Base-by-base conservation (phyloP, 2,888 invertebrate genomes). In the Tiliacea aurago region DNA sequence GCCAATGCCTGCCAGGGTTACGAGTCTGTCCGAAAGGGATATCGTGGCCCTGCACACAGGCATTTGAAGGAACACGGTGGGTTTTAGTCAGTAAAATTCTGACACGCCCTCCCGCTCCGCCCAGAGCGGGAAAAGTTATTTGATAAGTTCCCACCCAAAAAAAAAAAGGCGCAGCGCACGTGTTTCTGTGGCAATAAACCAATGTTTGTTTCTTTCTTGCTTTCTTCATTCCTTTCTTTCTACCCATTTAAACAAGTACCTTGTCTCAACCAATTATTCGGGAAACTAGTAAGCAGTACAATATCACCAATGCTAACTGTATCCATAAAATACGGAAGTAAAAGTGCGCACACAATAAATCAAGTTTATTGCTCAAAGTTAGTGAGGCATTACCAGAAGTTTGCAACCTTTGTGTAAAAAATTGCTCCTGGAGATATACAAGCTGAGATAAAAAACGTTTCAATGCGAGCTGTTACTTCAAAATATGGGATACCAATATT, bases 321-420 rank as follows among this genome's bases (percentile, higher is more conserved):
- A 61, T 20, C 43, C 23, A 66, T 77, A 78, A 78, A 75, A 67
- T 64, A 74, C 70, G 70, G 64, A 80, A 67, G 70, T 58, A 37
- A 73, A 80, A 69, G 61, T 72, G 23, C 61, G 47, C 18, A 69
- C 49, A 53, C 59, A 65, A 76, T 84, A 85, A 85, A 80, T 84
- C 72, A 80, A 33, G 80, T 80, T 85, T 83, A 84, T 80, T 76
- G 76, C 76, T 43, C 43, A 28, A 83, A 84, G 71, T 85, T 83
- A 55, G 84, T 83, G 76, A 83, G 55, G 62, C 59, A 80, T 84
- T 74, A 66, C 76, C 43, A 65, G 10, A 83, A 83, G 53, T 85
- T 84, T 37, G 67, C 18, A 74, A 73, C 74, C 85, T 68, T 62
- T 74, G 53, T 64, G 71, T 74, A 76, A 82, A 84, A 85, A 68